Evolutionary conservation across 92 coral and sea anemone genomes (phyloP).

Genomic region (Actinostola sp.): DNA sequence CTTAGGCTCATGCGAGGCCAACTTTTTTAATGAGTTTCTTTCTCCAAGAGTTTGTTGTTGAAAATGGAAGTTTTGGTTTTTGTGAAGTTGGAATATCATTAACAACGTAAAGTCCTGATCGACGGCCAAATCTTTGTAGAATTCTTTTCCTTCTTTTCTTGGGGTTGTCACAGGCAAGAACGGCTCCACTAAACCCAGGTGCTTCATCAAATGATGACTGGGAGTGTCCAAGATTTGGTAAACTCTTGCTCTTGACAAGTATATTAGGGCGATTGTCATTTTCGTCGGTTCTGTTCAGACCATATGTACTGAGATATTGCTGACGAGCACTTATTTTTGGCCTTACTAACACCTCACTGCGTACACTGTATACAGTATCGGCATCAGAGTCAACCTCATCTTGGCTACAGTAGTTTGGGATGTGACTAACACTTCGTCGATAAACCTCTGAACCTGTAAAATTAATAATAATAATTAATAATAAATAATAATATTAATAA

Average conservation of each 20-base stretch:
- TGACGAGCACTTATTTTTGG: conserved; percentile 79
- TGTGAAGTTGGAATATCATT: conserved; percentile 73
- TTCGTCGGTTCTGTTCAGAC: conserved; percentile 33
- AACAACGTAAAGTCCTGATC: conserved; percentile 93
- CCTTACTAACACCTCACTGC: conserved; percentile 69
- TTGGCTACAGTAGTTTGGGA: conserved; percentile 49
- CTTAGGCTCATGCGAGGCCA: conserved; percentile 39
- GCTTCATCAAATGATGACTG: conserved; percentile 41
- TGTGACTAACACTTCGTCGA: conserved; percentile 36
- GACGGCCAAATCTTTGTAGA: conserved; percentile 75
- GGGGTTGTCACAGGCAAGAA: conserved; percentile 41
- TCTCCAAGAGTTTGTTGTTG: conserved; percentile 42
- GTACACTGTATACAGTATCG: conserved; percentile 74
- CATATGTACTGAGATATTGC: conserved; percentile 72
- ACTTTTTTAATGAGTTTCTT: conserved; percentile 46
- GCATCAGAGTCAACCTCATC: conserved; percentile 78
- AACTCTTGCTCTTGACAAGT: conserved; percentile 73
- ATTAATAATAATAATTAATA: too few species aligned
- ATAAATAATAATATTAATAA: too few species aligned
- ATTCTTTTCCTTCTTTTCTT: conserved; percentile 66
- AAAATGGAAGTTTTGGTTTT: conserved; percentile 63
- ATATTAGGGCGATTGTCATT: conserved; percentile 9
- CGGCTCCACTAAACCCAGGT: conserved; percentile 54
- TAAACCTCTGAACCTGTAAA: conserved; percentile 68
- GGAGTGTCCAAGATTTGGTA: conserved; percentile 72